A percentile compares a stretch with the other conserved stretches of the same genome.
These are phyloP conservation scores for Apis florea DNA, from an alignment of 1,140 invertebrate genomes.

Conservation along the genomic window DNA sequence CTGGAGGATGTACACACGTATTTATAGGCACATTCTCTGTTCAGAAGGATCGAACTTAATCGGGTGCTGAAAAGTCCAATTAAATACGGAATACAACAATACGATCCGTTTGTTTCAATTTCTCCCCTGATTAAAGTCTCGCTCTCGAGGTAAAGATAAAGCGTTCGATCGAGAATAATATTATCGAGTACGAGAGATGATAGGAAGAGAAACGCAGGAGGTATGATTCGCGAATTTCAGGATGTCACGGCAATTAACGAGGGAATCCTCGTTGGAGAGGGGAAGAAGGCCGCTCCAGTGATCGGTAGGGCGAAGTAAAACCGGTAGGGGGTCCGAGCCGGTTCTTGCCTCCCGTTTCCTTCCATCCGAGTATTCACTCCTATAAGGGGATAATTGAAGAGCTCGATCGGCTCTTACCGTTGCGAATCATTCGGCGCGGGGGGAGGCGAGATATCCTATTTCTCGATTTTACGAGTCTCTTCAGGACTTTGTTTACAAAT, in stretches of 20 bases:
- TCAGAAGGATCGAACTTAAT: too few relatives aligned
- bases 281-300: constrained; percentile 53
- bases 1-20: too few relatives aligned
- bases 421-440: constrained; percentile 53
- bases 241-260: constrained; percentile 67
- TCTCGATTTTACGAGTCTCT: too few relatives aligned
- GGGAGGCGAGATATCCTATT: neutral
- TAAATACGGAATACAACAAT: too few relatives aligned
- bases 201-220: constrained; percentile 23
- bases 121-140: too few relatives aligned
- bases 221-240: constrained; percentile 61
- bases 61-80: too few relatives aligned
- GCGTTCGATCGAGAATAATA: too few relatives aligned
- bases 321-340: constrained; percentile 77
- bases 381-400: constrained; percentile 69
- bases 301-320: constrained; percentile 71
- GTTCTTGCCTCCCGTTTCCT: constrained; percentile 75
- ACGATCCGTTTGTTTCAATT: too few relatives aligned
- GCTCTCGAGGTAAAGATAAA: too few relatives aligned
- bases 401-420: constrained; percentile 46
- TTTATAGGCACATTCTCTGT: too few relatives aligned
- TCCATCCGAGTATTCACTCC: constrained; percentile 59
- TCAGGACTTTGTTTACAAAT: too few relatives aligned
- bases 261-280: constrained; percentile 61
- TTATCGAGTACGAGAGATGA: too few relatives aligned